Percentiles rank a stretch among this genome's conserved stretches.
These are phyloP conservation scores for Rhinopithecus roxellana DNA, from an alignment of 2,113 vertebrate species.

Conservation along the genomic window DNA sequence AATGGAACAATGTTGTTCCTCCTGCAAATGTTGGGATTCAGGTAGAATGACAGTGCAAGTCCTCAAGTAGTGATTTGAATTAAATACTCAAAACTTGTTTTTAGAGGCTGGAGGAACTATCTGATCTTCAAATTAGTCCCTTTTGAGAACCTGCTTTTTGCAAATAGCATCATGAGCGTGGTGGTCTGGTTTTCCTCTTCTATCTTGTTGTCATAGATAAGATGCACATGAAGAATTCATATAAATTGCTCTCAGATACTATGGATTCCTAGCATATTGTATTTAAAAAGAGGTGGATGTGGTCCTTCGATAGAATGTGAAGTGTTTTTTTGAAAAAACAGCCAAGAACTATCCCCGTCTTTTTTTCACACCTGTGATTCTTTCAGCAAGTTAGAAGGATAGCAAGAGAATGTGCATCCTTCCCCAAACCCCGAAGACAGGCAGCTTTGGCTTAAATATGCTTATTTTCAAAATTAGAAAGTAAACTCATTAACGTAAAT, in stretches of 20 bases:
- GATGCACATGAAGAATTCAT: constrained; percentile 34
- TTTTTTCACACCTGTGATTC: constrained; percentile 27
- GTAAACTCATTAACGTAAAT: constrained; percentile 45
- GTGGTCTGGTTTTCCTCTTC: constrained; percentile 51
- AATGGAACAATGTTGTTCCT: constrained; percentile 55
- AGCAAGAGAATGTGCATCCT: constrained; percentile 31
- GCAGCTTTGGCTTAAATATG: constrained; percentile 48
- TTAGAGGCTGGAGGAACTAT: constrained; percentile 29
- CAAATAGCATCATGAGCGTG: constrained; percentile 1
- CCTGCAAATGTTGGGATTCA: constrained; percentile 42
- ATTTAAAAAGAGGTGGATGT: neutral
- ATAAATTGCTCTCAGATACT: neutral
- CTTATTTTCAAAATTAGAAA: constrained; percentile 53
- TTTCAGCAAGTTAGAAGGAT: constrained; percentile 48
- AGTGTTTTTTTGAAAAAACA: constrained; percentile 54
- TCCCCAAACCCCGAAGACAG: constrained; percentile 16
- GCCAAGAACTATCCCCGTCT: neutral
- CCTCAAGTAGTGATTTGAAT: constrained; percentile 48
- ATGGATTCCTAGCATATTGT: neutral
- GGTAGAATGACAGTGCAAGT: neutral
- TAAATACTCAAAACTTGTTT: constrained; percentile 52
- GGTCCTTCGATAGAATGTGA: neutral
- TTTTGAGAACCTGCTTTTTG: constrained; percentile 48
- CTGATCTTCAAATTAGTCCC: constrained; percentile 34
- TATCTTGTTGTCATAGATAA: constrained; percentile 44